Evolutionary conservation across 2,888 invertebrate genomes (phyloP).

Genomic region (Cheilosia vernalis): DNA sequence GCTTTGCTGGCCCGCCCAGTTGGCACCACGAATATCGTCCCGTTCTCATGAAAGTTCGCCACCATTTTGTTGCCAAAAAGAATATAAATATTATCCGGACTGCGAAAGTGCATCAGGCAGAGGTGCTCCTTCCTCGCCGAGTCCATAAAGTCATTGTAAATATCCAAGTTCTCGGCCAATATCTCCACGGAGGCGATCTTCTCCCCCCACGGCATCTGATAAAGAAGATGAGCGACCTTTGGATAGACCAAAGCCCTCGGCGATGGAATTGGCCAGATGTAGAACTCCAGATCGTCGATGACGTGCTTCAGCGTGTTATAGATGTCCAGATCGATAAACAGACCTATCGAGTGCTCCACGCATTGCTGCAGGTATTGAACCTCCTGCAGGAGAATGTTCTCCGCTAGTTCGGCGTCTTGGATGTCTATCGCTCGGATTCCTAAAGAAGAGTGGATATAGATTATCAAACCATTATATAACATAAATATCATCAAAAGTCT

Average conservation of each 20-base stretch:
- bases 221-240: slow-evolving; percentile 81
- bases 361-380: slow-evolving; percentile 82
- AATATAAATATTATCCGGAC: slow-evolving; percentile 81
- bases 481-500: no score
- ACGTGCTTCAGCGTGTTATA: slow-evolving; percentile 79
- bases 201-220: slow-evolving; percentile 83
- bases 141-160: slow-evolving; percentile 82
- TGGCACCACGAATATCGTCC: slow-evolving; percentile 82
- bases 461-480: neutral
- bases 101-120: slow-evolving; percentile 82
- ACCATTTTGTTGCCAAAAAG: slow-evolving; percentile 81
- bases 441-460: slow-evolving; percentile 49
- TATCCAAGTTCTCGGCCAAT: slow-evolving; percentile 79
- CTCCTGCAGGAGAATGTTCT: slow-evolving; percentile 82
- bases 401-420: slow-evolving; percentile 78
- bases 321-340: slow-evolving; percentile 81
- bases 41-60: slow-evolving; percentile 81
- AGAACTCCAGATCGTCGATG: slow-evolving; percentile 81
- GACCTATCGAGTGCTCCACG: slow-evolving; percentile 81
- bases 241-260: slow-evolving; percentile 79
- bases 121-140: slow-evolving; percentile 81
- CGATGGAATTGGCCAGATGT: slow-evolving; percentile 82
- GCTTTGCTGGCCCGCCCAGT: slow-evolving; percentile 79
- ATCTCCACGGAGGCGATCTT: slow-evolving; percentile 83
- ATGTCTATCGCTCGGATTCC: slow-evolving; percentile 81